Conservation (phyloP, 2,113 vertebrate species). For the Scartelaos histophorus region DNA sequence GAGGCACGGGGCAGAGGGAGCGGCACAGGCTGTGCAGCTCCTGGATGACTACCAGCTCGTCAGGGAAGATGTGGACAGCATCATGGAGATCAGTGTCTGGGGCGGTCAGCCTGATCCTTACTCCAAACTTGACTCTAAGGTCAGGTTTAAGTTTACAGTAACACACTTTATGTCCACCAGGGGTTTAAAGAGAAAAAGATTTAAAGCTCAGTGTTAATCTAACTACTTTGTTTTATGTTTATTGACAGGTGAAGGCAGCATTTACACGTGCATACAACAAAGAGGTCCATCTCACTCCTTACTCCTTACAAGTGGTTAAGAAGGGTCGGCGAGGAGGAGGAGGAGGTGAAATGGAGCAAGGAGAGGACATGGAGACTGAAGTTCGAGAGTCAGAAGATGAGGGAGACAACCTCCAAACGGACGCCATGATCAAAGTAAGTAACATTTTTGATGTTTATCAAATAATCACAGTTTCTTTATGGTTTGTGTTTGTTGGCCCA, state of each 20-base stretch:
- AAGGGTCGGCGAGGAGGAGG: conserved; percentile 73
- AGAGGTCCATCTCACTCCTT: conserved; percentile 87
- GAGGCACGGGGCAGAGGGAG: conserved; percentile 81
- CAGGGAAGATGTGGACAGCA: conserved; percentile 92
- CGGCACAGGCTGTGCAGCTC: conserved; percentile 79
- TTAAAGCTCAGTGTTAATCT: not conserved
- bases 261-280: conserved; percentile 95
- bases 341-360: conserved; percentile 53
- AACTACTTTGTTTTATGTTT: not conserved
- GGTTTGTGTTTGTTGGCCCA: not conserved
- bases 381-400: conserved; percentile 72
- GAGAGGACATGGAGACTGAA: conserved; percentile 56
- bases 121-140: conserved; percentile 93
- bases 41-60: conserved; percentile 91
- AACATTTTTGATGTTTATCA: not conserved
- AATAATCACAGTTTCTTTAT: not conserved
- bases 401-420: conserved; percentile 72
- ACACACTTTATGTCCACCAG: not conserved
- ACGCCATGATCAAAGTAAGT: conserved; percentile 96
- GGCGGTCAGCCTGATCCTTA: conserved; percentile 87
- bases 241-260: conserved; percentile 89
- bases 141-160: conserved; percentile 47
- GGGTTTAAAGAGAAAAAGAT: not conserved
- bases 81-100: conserved; percentile 93
- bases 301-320: conserved; percentile 84